Evolutionary conservation across 2,888 invertebrate species (phyloP).

Genomic region (Tanypteryx hageni): DNA sequence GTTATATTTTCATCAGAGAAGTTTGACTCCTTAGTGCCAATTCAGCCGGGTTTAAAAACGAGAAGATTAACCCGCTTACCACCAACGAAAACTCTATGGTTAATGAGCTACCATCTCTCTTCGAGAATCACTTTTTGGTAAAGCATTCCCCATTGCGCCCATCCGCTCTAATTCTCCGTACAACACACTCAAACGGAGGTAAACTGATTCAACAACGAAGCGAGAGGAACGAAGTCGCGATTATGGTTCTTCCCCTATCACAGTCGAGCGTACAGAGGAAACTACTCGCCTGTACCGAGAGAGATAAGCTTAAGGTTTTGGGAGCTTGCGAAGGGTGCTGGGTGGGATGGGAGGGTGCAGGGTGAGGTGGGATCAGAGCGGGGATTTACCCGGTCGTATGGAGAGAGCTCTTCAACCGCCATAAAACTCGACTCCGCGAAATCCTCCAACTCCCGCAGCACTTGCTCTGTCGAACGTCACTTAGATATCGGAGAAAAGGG

Average conservation of each 20-base stretch:
- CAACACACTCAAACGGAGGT: not conserved
- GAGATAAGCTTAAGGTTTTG: conserved; percentile 25
- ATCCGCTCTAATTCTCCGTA: not conserved
- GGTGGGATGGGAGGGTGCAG: not conserved
- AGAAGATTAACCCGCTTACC: not conserved
- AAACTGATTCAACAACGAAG: conserved; percentile 27
- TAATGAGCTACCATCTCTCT: not conserved
- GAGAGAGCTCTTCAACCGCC: not conserved
- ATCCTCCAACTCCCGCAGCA: not conserved
- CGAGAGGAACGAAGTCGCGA: not conserved
- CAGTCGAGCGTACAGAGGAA: conserved; percentile 6
- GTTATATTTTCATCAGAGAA: no score
- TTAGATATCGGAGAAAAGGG: not conserved
- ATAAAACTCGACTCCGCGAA: conserved; percentile 36
- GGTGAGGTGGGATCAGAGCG: not conserved
- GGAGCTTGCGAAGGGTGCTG: not conserved
- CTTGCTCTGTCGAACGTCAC: not conserved
- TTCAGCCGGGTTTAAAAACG: not conserved
- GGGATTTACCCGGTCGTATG: not conserved
- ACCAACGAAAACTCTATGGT: not conserved
- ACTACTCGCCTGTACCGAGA: conserved; percentile 30
- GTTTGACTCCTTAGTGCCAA: no score
- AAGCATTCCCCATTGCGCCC: not conserved
- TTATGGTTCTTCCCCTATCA: not conserved
- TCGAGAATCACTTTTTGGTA: not conserved